Evolutionary conservation across 2,888 invertebrate genomes (phyloP).

Genomic region (Emmelina monodactyla): DNA sequence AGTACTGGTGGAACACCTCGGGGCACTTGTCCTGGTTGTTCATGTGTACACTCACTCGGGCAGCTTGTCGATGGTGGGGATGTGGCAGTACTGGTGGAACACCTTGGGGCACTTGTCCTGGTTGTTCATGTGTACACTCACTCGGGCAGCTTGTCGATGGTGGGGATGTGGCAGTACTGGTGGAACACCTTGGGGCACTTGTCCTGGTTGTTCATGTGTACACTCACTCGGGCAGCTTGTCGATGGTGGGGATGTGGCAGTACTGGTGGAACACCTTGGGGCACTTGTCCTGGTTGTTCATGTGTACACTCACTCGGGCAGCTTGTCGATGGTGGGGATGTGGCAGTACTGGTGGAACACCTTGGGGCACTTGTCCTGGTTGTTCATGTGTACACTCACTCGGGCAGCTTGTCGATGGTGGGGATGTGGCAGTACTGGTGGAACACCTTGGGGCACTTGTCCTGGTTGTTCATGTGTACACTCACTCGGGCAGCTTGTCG

Average conservation of each 20-base stretch:
- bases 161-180: neutral
- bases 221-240: neutral
- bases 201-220: neutral
- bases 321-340: neutral
- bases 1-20: neutral
- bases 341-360: neutral
- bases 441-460: neutral
- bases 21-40: neutral
- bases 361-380: neutral
- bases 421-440: neutral
- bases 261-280: neutral
- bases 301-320: neutral
- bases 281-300: neutral
- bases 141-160: neutral
- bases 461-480: neutral
- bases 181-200: constrained; percentile 12
- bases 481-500: neutral
- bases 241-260: neutral
- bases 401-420: neutral
- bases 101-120: neutral
- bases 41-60: neutral
- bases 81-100: neutral
- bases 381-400: neutral
- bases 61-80: neutral
- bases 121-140: neutral